Percentiles rank a stretch among this genome's conserved stretches.
phyloP scores from a whole-genome alignment of 1,140 invertebrate genomes.

The Thaumetopoea pityocampa region DNA sequence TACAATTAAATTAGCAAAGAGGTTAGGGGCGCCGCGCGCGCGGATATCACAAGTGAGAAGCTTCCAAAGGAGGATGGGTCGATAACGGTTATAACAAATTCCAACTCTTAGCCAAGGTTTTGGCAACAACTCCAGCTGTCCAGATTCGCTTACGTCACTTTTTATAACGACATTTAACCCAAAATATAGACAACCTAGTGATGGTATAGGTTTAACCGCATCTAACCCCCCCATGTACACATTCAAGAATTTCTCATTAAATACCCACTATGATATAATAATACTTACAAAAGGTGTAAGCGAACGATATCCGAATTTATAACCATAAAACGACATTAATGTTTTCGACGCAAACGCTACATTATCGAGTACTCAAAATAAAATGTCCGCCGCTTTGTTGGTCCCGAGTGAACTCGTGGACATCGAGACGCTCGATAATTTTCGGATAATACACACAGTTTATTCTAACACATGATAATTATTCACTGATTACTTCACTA shows the following conservation, averaged over 20 bases:
- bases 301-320: conserved; percentile 69
- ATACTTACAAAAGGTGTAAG: conserved; percentile 75
- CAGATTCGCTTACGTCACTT: conserved; percentile 64
- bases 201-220: conserved; percentile 62
- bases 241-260: conserved; percentile 39
- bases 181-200: conserved; percentile 67
- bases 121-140: conserved; percentile 37
- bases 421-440: conserved; percentile 70
- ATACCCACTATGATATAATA: conserved; percentile 35
- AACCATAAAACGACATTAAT: conserved; percentile 74
- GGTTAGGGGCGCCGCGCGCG: conserved; percentile 73
- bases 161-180: conserved; percentile 59
- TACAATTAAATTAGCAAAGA: conserved; percentile 70
- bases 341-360: conserved; percentile 75
- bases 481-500: conserved; percentile 59
- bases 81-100: conserved; percentile 53
- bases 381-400: conserved; percentile 77
- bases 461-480: conserved; percentile 60
- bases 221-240: conserved; percentile 38
- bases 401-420: conserved; percentile 75
- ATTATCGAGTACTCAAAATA: conserved; percentile 77
- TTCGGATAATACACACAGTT: conserved; percentile 55
- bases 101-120: conserved; percentile 44
- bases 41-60: conserved; percentile 64
- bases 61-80: conserved; percentile 63